phyloP scores from a whole-genome alignment of 1,140 invertebrate species.

The Nasonia giraulti region DNA sequence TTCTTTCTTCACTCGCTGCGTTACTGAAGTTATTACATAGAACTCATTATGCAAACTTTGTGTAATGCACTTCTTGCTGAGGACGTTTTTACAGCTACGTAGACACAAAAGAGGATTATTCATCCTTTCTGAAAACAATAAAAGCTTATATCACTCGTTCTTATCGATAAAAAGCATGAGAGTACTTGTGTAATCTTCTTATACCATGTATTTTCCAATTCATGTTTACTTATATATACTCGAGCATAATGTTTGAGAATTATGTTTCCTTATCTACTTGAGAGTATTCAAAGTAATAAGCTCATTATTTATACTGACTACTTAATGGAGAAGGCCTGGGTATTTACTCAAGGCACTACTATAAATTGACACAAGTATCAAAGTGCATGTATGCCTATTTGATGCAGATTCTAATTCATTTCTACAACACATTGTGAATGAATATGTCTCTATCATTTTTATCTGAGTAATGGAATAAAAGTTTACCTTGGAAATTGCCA shows the following conservation, averaged over 20 bases:
- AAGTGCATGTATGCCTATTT: neutral
- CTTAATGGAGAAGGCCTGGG: neutral
- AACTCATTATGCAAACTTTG: neutral
- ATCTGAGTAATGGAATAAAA: neutral
- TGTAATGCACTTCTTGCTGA: neutral
- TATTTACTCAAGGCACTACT: neutral
- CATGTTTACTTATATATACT: no score
- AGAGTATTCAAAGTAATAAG: neutral
- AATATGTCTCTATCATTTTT: neutral
- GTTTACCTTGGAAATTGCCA: neutral
- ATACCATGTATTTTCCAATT: no score
- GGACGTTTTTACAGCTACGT: neutral
- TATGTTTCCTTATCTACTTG: no score
- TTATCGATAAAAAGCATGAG: neutral
- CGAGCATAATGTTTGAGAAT: no score
- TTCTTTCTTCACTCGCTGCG: no score
- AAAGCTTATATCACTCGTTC: no score
- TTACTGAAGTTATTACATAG: no score
- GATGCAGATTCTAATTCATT: neutral
- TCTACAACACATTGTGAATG: neutral
- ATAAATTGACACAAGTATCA: neutral
- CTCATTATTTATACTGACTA: neutral
- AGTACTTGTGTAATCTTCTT: no score
- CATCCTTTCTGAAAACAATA: no score
- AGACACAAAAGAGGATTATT: neutral